Evolutionary conservation across 2,888 invertebrate species (phyloP), one percentile per base, ranked within the genome.

Genomic region (Stomorhina lunata): DNA sequence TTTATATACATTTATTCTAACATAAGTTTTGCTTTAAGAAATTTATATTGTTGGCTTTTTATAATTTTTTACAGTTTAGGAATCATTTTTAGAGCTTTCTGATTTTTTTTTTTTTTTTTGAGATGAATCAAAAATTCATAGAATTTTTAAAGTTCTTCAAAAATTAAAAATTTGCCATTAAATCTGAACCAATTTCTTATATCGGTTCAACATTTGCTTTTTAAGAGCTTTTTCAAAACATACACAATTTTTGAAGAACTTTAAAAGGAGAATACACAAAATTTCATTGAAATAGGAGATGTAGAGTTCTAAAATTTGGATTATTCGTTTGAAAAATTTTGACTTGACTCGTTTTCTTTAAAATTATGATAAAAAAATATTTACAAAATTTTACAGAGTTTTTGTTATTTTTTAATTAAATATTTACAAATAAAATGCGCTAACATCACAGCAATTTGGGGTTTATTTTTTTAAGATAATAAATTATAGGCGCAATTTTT

Each of bases 391-490:
- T 79, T 79, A 69, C 61, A 72, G 40, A 29, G 61, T 63, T 50
- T 57, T 72, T 22, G 25, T 48, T 37, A 65, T 48, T 22, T 48
- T 48, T 76, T 55, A 65, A 68, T 32, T 61, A 65, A 78, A 76
- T 89, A 90, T 86, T 87, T 86, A 88, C 87, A 86, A 87, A 85
- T 89, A 89, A 90, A 90, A 90, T 90, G 90, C 90, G 89, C 90
- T 90, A 88, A 89, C 90, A 90, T 90, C 90, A 90, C 90, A 90
- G 90, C 90, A 90, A 90, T 87, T 89, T 88, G 88, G 89, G 88
- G 53, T 43, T 61, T 68, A 25, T 40, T 66, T 63, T 66, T 25
- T 63, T 83, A 66, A 79, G n/a, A 80, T 78, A 80, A 79, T 84
- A 55, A 63, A 61, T 66, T 61, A 53, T 73, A 32, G 59, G 80